Evolutionary conservation across 1,140 invertebrate genomes (phyloP), one percentile per base, ranked within the genome.

Genomic region (Drosophila triauraria): DNA sequence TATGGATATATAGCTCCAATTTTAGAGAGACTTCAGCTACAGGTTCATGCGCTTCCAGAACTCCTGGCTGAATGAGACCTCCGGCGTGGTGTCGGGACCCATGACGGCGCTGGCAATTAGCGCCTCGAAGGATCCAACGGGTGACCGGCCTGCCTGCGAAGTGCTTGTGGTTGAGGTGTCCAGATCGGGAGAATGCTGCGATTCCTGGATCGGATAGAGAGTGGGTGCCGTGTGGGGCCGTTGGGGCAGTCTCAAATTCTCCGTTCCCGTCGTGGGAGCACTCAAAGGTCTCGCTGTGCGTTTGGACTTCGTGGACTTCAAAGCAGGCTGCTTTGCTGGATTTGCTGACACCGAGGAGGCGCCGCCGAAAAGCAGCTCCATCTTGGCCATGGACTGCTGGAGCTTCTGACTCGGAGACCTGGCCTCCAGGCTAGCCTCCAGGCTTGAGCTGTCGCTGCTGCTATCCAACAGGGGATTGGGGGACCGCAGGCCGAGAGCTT

Each of bases 11-110:
- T 1, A 38, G 12, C 3, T 23, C 0, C 6, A 23, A 3, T 10
- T 42, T n/a, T 5, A n/a, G 15, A 42, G 13, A 4, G 4, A 15
- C 13, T 1, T 42, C 2, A 6, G 8, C 20, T 56, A 87, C 6
- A 86, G 68, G 15, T 86, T 79, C 65, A 86, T 57, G 15, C 83
- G 83, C 13, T 61, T 56, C 83, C 83, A 87, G 57, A 87, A 87
- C 9, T 76, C 76, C 13, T 67, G 63, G 32, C 83, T 87, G 12
- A 50, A 67, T 4, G 77, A 70, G 4, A 63, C 7, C 4, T 78
- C 17, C 20, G 75, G 43, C 23, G 72, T 80, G 27, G 58, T 43
- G 3, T 56, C 30, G 6, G 6, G 27, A 23, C 23, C 38, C 2
- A 46, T 42, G 1, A 71, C 35, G 0, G 46, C 57, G 17, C 47